Base-by-base conservation (phyloP, 92 coral and sea anemone species). In the Porites lobata region DNA sequence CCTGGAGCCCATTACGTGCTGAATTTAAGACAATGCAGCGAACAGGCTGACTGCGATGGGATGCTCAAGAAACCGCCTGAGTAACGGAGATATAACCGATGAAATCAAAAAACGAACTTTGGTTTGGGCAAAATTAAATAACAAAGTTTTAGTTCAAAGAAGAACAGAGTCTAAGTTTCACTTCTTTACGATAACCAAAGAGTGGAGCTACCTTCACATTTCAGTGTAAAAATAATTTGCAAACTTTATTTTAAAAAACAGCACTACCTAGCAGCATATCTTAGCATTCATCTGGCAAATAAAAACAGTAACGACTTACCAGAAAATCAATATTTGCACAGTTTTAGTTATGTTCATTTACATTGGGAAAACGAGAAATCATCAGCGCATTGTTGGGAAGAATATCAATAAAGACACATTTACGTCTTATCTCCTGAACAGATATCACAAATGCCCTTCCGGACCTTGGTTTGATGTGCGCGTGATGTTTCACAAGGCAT, bases 281-380 rank as follows among this genome's bases (percentile, higher is more conserved):
- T 43, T 68, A 32, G 22, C 50, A 8, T 3, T 26, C 32, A 26
- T 26, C 32, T 26, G 32, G 32, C 32, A 11, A 68, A 68, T 68
- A 32, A 68, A 43, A 68, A 32, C 73, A 68, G 73, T 68, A 68
- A 68, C 20, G 73, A 68, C 73, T 68, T 1, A 68, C 73, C 73
- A 68, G 73, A 68, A 68, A 68, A 68, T 68, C 22, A 43, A 68
- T 68, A 43, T 73, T 73, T 73, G 78, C 62, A 73, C 62, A 73
- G 65, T 80, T 80, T 80, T 65, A 80, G 72, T 80, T 80, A 53
- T 80, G 85, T 70, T 80, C 85, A 78, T 20, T 70, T 80, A 80
- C 20, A 20, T 67, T 24, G 43, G 76, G 85, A 66, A 80, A n/a
- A n/a, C n/a, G n/a, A n/a, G n/a, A n/a, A 66, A 67, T 80, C 75